A percentile compares a stretch with the other conserved stretches of the same genome.
Evolutionary conservation across 37 sponge, comb jelly and placozoan genomes (phyloP).

Genomic region (Hormiphora californensis): DNA sequence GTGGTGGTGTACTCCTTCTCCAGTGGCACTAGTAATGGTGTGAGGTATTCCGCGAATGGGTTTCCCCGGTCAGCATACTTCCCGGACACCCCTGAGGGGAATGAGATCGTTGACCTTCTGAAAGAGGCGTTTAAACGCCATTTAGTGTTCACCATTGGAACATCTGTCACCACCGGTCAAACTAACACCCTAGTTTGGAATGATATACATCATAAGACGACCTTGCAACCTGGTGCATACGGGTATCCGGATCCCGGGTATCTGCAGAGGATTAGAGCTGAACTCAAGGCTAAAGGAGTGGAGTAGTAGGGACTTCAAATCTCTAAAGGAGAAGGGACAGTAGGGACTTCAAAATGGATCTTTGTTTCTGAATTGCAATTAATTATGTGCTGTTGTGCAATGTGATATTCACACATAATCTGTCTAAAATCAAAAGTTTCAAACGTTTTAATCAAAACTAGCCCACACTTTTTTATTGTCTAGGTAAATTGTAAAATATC

Average conservation of each 20-base stretch:
- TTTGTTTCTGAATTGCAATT: too few species aligned
- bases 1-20: slow-evolving; percentile 76
- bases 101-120: slow-evolving; percentile 78
- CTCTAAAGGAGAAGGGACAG: too few species aligned
- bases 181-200: slow-evolving; percentile 91
- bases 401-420: too few species aligned
- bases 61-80: slow-evolving; percentile 89
- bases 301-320: too few species aligned
- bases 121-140: slow-evolving; percentile 78
- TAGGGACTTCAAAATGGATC: too few species aligned
- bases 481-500: too few species aligned
- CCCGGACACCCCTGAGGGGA: slow-evolving; percentile 79
- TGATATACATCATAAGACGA: slow-evolving; percentile 98
- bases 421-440: too few species aligned
- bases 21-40: slow-evolving; percentile 71
- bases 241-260: slow-evolving; percentile 96
- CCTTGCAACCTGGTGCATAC: slow-evolving; percentile 64
- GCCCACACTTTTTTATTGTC: too few species aligned
- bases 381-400: too few species aligned
- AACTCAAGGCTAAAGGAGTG: slow-evolving; percentile 90
- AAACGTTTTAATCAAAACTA: too few species aligned
- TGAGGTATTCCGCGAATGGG: slow-evolving; percentile 62
- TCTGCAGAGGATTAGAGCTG: slow-evolving; percentile 77
- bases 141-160: slow-evolving; percentile 94
- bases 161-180: slow-evolving; percentile 81